phyloP scores from a whole-genome alignment of 2,113 vertebrate species.

The Piprites chloris region DNA sequence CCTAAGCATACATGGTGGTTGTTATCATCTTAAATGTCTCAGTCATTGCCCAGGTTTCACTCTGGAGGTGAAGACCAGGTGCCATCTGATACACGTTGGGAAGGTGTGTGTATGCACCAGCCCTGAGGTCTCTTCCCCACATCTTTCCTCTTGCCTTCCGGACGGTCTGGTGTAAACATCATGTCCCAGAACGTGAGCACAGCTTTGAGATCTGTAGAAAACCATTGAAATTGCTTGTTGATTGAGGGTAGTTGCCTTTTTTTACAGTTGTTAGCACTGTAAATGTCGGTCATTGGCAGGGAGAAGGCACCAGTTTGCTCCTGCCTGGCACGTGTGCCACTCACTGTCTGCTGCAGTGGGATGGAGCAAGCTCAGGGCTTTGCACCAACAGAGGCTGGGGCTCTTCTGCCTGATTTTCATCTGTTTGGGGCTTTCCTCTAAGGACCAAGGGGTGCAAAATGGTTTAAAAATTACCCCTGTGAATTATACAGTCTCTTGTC shows the following conservation, averaged over 20 bases:
- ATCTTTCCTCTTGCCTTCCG: fast-evolving
- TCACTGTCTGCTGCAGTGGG: fast-evolving
- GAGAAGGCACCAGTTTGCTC: background rate
- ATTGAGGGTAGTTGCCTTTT: background rate
- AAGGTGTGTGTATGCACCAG: fast-evolving
- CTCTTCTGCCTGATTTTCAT: background rate
- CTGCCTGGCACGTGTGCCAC: fast-evolving
- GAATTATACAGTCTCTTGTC: background rate
- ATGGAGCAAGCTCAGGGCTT: background rate
- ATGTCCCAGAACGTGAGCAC: fast-evolving
- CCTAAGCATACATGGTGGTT: background rate
- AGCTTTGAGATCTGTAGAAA: background rate
- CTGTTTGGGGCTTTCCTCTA: background rate
- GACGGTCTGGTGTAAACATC: background rate
- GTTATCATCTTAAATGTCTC: background rate
- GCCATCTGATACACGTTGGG: fast-evolving
- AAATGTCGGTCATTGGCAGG: background rate
- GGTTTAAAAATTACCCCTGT: background rate
- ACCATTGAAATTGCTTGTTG: background rate
- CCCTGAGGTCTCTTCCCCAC: background rate
- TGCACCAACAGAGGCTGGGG: background rate
- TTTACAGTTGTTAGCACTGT: background rate
- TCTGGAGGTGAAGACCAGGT: background rate
- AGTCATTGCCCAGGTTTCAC: background rate
- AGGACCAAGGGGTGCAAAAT: background rate